A percentile compares a stretch with the other conserved stretches of the same genome.
Conservation (phyloP, 2,888 invertebrate species). For the Halictus ligatus region DNA sequence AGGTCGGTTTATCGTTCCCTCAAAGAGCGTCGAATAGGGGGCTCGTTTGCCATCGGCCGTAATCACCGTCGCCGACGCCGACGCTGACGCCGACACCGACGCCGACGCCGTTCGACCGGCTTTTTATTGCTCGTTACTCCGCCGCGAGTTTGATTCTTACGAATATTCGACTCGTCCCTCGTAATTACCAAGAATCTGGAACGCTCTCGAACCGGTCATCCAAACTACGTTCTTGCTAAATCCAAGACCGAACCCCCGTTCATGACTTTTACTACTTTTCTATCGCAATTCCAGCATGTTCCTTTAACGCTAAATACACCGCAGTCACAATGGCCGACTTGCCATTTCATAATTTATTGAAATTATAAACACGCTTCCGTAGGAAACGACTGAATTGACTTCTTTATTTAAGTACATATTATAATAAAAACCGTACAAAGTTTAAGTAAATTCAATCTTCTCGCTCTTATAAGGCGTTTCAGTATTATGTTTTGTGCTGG, state of each 20-base stretch:
- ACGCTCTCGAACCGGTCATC: neutral
- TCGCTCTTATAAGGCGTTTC: too few relatives aligned
- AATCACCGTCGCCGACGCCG: slow-evolving; percentile 42
- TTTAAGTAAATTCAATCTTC: too few relatives aligned
- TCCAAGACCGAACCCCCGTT: neutral
- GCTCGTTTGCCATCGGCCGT: slow-evolving; percentile 40
- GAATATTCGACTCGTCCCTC: slow-evolving; percentile 29
- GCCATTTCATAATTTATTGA: too few relatives aligned
- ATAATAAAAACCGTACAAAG: too few relatives aligned
- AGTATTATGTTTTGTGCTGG: too few relatives aligned
- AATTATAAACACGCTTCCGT: too few relatives aligned
- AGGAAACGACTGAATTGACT: too few relatives aligned
- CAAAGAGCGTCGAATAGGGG: slow-evolving; percentile 28
- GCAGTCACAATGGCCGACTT: too few relatives aligned
- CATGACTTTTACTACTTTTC: neutral
- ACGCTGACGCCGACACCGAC: slow-evolving; percentile 32
- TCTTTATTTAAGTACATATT: too few relatives aligned
- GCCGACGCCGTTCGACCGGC: slow-evolving; percentile 13
- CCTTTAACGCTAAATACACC: neutral
- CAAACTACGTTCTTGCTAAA: neutral
- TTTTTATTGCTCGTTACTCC: slow-evolving; percentile 44
- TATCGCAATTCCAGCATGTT: neutral
- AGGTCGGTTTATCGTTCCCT: slow-evolving; percentile 48
- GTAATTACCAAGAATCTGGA: slow-evolving; percentile 35
- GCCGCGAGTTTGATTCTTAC: slow-evolving; percentile 19